phyloP scores from a whole-genome alignment of 2,797 vertebrate genomes.

The Pangasius mekongensis region DNA sequence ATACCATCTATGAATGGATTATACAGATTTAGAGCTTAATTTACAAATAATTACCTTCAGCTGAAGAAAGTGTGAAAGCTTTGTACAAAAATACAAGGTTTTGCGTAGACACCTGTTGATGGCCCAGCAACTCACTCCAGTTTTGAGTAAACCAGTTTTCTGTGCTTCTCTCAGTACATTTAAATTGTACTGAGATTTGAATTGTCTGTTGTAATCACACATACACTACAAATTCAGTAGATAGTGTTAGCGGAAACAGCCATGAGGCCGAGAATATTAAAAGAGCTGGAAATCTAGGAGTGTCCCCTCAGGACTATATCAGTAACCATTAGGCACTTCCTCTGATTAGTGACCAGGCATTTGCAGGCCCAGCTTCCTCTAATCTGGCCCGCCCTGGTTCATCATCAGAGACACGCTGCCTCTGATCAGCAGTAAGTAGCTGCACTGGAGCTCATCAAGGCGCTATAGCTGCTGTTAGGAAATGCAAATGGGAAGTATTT shows the following conservation, averaged over 20 bases:
- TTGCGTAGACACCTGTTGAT: neutral
- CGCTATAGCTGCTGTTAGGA: conserved; percentile 56
- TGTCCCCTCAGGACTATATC: conserved; percentile 66
- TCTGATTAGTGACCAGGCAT: conserved; percentile 64
- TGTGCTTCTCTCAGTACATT: neutral
- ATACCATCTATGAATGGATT: neutral
- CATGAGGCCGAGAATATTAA: neutral
- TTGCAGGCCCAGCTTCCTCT: conserved; percentile 12
- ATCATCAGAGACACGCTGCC: neutral
- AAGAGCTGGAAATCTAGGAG: conserved; percentile 3
- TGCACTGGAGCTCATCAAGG: conserved; percentile 62
- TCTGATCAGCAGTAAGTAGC: conserved; percentile 32
- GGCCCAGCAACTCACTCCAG: neutral
- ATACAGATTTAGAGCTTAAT: neutral
- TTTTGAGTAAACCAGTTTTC: neutral
- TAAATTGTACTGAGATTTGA: no score
- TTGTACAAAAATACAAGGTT: neutral
- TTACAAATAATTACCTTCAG: neutral
- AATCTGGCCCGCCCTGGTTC: neutral
- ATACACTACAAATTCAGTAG: neutral
- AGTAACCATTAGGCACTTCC: conserved; percentile 72
- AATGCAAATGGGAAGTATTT: conserved; percentile 67
- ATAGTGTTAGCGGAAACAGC: conserved; percentile 53
- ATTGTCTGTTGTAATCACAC: neutral
- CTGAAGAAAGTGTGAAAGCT: neutral